Conservation (phyloP, 2,113 vertebrate species). For the Microtus montanus region DNA sequence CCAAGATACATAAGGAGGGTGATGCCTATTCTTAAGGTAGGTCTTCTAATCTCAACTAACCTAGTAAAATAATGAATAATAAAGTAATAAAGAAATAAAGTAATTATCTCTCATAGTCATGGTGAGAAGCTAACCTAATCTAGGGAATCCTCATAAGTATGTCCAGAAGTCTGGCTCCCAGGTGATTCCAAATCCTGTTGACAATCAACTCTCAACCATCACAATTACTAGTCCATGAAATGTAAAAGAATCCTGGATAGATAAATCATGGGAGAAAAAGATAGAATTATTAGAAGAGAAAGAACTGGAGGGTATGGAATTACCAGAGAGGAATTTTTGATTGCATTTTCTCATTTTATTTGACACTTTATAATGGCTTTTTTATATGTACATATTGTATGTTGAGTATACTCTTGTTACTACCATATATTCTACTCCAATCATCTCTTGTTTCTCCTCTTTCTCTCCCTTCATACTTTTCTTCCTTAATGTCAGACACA, state of each 20-base stretch:
- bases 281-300: not conserved
- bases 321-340: not conserved
- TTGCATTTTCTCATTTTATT: not conserved
- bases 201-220: not conserved
- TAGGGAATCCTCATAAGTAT: not conserved
- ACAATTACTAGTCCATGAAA: not conserved
- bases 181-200: not conserved
- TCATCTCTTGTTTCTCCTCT: not conserved
- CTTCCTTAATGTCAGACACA: too few species aligned
- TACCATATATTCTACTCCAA: not conserved
- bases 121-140: not conserved
- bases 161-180: not conserved
- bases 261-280: not conserved
- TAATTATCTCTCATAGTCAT: not conserved
- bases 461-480: too few species aligned
- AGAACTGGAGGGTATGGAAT: not conserved
- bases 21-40: not conserved
- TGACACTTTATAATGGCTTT: too few species aligned
- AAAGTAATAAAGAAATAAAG: too few species aligned
- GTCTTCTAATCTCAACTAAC: not conserved
- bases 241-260: not conserved
- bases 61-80: too few species aligned
- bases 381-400: not conserved
- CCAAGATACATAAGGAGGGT: not conserved
- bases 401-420: not conserved